Conservation (phyloP, 2,888 invertebrate genomes). For the Lithophane leautieri region DNA sequence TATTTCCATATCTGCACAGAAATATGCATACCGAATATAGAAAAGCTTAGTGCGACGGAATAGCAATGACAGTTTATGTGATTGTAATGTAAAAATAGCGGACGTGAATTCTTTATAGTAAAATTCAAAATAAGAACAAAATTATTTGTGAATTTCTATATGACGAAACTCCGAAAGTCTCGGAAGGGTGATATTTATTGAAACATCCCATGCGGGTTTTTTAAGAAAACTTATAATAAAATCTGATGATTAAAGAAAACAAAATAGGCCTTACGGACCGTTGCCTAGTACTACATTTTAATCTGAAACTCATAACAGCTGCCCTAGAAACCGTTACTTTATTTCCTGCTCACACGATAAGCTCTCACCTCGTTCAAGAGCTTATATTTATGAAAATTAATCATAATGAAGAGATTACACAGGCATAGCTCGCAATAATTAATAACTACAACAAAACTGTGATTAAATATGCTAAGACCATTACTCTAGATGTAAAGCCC, state of each 20-base stretch:
- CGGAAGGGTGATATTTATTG: not conserved
- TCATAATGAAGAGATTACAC: slow-evolving; percentile 58
- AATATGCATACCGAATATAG: slow-evolving; percentile 69
- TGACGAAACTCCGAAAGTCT: not conserved
- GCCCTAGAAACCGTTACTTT: slow-evolving; percentile 50
- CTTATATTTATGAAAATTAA: slow-evolving; percentile 58
- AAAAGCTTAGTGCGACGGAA: slow-evolving; percentile 55
- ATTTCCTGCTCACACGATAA: slow-evolving; percentile 59
- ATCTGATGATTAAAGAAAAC: not conserved
- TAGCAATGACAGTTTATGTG: slow-evolving; percentile 58
- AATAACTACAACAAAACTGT: slow-evolving; percentile 54
- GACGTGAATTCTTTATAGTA: slow-evolving; percentile 2
- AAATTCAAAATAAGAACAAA: not conserved
- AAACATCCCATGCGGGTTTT: not conserved
- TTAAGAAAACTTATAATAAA: not conserved
- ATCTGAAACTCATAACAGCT: slow-evolving; percentile 42
- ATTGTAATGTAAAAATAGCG: slow-evolving; percentile 43
- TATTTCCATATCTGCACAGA: slow-evolving; percentile 75
- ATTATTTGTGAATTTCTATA: not conserved
- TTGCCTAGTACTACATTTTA: slow-evolving; percentile 24
- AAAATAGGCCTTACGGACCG: slow-evolving; percentile 2
- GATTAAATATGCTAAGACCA: slow-evolving; percentile 45
- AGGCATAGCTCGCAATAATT: slow-evolving; percentile 44
- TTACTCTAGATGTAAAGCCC: slow-evolving; percentile 45
- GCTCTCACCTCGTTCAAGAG: slow-evolving; percentile 43